phyloP scores from a whole-genome alignment of 2,113 vertebrate genomes.

The Microcebus lehilahytsara region DNA sequence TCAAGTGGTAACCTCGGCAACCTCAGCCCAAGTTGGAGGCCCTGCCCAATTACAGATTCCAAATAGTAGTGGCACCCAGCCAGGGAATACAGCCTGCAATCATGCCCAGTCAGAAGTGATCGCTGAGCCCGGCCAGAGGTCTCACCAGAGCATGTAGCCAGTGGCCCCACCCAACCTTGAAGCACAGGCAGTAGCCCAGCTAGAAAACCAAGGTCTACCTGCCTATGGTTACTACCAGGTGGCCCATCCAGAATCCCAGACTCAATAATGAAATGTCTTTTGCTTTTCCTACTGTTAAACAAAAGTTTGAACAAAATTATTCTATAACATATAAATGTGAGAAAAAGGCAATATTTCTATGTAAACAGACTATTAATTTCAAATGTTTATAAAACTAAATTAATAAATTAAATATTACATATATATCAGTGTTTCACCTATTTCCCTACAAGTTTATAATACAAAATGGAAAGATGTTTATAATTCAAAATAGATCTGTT shows the following conservation, averaged over 20 bases:
- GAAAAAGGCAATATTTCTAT: slow-evolving; percentile 14
- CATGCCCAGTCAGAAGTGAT: not conserved
- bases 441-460: slow-evolving; percentile 3
- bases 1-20: too few relatives aligned
- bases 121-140: not conserved
- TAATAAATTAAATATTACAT: not conserved
- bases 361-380: slow-evolving; percentile 33
- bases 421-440: not conserved
- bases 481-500: not conserved
- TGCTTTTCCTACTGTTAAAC: not conserved
- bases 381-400: slow-evolving; percentile 51
- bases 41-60: not conserved
- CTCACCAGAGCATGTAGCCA: not conserved
- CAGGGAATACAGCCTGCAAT: not conserved
- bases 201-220: not conserved
- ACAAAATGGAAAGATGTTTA: not conserved
- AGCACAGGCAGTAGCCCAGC: not conserved
- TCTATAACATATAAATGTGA: not conserved
- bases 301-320: slow-evolving; percentile 18
- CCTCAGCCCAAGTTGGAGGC: not conserved
- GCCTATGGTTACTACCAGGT: not conserved
- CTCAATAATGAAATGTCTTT: not conserved
- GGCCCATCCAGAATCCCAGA: not conserved
- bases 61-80: not conserved
- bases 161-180: not conserved